Evolutionary conservation across 2,797 vertebrate species (phyloP).

Genomic region (Gymnodraco acuticeps): DNA sequence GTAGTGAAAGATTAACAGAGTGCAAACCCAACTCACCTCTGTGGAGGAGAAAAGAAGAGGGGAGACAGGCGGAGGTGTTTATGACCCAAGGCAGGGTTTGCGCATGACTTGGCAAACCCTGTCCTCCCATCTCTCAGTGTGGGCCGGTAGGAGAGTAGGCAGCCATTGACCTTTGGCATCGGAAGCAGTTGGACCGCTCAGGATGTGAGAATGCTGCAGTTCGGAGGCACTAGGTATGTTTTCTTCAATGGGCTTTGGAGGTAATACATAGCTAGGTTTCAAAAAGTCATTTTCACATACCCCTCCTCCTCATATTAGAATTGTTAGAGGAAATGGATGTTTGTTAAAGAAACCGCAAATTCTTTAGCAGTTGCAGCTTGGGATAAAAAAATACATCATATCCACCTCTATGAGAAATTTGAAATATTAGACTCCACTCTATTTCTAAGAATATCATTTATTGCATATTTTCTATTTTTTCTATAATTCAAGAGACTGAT

Average conservation of each 20-base stretch:
- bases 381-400: background rate
- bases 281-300: background rate
- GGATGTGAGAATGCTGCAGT: slow-evolving; percentile 66
- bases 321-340: background rate
- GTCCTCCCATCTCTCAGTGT: slow-evolving; percentile 57
- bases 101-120: slow-evolving; percentile 71
- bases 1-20: slow-evolving; percentile 87
- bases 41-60: slow-evolving; percentile 66
- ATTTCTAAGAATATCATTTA: too few relatives aligned
- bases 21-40: slow-evolving; percentile 77
- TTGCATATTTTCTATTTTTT: background rate
- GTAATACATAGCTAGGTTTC: slow-evolving; percentile 30
- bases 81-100: slow-evolving; percentile 76
- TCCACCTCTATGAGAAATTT: background rate
- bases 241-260: slow-evolving; percentile 31
- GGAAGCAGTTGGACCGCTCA: slow-evolving; percentile 75
- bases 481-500: background rate
- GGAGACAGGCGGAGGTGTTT: slow-evolving; percentile 76
- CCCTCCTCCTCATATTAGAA: background rate
- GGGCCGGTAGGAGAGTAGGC: slow-evolving; percentile 68
- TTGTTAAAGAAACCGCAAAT: background rate
- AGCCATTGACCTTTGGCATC: slow-evolving; percentile 80
- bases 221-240: slow-evolving; percentile 32
- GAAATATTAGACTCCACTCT: too few relatives aligned
- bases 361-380: background rate